Percentiles rank a stretch among this genome's conserved stretches.
Conservation (phyloP, 2,797 vertebrate genomes). For the Sebastiscus albofasciatus region DNA sequence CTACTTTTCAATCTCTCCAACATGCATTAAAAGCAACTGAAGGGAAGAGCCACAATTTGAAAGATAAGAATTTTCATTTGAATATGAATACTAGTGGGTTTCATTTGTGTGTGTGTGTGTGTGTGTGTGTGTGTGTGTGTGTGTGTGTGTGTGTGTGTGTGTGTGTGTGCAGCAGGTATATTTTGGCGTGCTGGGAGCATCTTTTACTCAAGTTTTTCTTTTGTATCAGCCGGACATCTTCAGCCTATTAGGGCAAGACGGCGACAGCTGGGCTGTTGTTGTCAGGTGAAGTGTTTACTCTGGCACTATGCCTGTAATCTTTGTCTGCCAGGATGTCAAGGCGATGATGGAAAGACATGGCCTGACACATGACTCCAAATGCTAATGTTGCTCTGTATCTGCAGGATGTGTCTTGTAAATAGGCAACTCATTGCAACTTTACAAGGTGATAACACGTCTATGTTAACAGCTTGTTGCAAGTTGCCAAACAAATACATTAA, state of each 20-base stretch:
- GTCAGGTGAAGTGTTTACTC: slow-evolving; percentile 70
- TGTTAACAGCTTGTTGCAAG: not conserved
- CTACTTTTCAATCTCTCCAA: slow-evolving; percentile 77
- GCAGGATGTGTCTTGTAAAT: not conserved
- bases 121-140: slow-evolving; percentile 15
- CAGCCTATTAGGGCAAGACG: slow-evolving; percentile 54
- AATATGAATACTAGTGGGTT: slow-evolving; percentile 77
- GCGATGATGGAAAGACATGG: slow-evolving; percentile 57
- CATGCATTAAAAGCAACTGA: slow-evolving; percentile 71
- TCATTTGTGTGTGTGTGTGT: slow-evolving; percentile 37
- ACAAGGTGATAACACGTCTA: not conserved
- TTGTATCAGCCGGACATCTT: slow-evolving; percentile 65
- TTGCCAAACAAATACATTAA: not conserved
- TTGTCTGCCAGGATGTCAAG: slow-evolving; percentile 64
- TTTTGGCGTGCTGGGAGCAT: slow-evolving; percentile 43
- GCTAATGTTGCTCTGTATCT: not conserved
- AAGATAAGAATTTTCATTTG: slow-evolving; percentile 76
- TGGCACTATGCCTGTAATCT: slow-evolving; percentile 65
- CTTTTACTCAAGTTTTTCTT: slow-evolving; percentile 51
- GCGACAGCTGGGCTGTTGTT: slow-evolving; percentile 55
- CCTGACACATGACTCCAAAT: not conserved
- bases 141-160: slow-evolving; percentile 17
- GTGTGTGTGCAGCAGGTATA: slow-evolving; percentile 27
- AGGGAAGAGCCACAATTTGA: slow-evolving; percentile 73
- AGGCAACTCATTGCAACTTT: not conserved